Conservation (phyloP, 2,888 invertebrate genomes). For the Chrysolina americana region DNA sequence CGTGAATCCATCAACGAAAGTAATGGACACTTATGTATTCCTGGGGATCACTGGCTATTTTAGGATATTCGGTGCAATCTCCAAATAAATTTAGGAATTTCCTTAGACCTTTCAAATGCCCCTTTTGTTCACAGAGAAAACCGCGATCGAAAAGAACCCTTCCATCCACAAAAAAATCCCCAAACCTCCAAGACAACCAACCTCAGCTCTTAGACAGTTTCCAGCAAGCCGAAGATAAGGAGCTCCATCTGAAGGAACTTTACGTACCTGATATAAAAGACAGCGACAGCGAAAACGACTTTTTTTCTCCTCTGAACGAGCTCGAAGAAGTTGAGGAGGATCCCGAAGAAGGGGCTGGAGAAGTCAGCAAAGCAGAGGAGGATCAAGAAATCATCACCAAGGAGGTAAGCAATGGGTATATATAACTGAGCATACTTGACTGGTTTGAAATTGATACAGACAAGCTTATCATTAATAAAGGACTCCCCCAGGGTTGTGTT, state of each 20-base stretch:
- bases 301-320: constrained; percentile 18
- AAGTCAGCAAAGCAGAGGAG: constrained; percentile 37
- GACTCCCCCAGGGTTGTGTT: too few relatives aligned
- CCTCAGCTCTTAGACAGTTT: neutral
- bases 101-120: neutral
- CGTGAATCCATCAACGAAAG: too few relatives aligned
- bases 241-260: constrained; percentile 39
- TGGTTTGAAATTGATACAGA: too few relatives aligned
- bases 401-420: neutral
- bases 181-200: constrained; percentile 8
- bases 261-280: constrained; percentile 37
- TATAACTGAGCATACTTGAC: too few relatives aligned
- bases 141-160: constrained; percentile 44
- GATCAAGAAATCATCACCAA: neutral
- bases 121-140: constrained; percentile 34
- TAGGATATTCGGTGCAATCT: too few relatives aligned
- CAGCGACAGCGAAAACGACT: constrained; percentile 41
- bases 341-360: constrained; percentile 34
- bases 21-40: too few relatives aligned
- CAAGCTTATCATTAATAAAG: too few relatives aligned
- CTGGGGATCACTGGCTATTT: too few relatives aligned
- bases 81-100: too few relatives aligned
- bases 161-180: constrained; percentile 33
- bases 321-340: constrained; percentile 39
- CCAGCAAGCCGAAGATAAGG: constrained; percentile 29